Conservation (phyloP, 2,113 vertebrate genomes). For the Podocnemis expansa region DNA sequence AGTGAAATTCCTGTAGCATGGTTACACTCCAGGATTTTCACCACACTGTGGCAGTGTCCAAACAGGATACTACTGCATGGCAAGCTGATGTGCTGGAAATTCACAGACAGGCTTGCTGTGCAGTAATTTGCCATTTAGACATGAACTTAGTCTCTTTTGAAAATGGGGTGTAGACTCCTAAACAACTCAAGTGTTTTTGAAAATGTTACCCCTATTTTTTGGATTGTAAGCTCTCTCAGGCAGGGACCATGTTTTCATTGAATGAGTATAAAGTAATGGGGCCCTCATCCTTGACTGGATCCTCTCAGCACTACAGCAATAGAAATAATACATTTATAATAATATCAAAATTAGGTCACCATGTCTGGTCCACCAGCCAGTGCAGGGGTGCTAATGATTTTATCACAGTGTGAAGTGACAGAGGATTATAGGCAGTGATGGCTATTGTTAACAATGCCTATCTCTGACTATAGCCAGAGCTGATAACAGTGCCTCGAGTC, state of each 20-base stretch:
- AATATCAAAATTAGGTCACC: neutral
- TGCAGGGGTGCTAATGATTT: neutral
- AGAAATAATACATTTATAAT: neutral
- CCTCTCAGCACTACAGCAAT: neutral
- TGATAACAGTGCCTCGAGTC: neutral
- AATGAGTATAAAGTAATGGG: neutral
- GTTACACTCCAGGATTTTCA: neutral
- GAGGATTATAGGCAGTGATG: neutral
- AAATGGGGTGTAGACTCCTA: neutral
- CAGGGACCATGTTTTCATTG: neutral
- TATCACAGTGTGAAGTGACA: neutral
- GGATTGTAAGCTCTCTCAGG: neutral
- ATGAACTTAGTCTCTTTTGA: neutral
- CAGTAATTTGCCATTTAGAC: neutral
- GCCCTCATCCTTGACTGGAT: neutral
- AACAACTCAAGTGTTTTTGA: neutral
- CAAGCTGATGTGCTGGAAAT: neutral
- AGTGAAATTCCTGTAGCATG: no score
- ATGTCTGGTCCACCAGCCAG: neutral
- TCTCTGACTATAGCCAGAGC: neutral
- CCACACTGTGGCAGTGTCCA: neutral
- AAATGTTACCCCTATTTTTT: neutral
- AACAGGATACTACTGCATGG: neutral
- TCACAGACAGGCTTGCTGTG: neutral
- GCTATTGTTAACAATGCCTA: neutral